Percentiles rank a stretch among this genome's conserved stretches.
phyloP scores from a whole-genome alignment of 2,797 vertebrate genomes.

The Pseudotriccus pelzelni region DNA sequence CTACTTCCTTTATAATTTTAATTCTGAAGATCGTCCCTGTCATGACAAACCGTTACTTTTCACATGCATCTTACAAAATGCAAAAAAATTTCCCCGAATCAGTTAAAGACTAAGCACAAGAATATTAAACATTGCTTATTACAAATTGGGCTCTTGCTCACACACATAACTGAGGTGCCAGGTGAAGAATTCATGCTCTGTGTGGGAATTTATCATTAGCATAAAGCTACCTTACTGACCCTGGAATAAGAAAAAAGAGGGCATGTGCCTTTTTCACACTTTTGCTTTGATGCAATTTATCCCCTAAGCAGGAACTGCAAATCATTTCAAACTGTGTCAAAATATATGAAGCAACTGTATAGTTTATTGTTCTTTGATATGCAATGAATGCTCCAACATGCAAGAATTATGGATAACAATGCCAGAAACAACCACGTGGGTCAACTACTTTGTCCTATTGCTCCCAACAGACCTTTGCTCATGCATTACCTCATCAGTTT shows the following conservation, averaged over 20 bases:
- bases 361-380: background rate
- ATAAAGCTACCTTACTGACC: background rate
- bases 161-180: background rate
- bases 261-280: background rate
- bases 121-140: background rate
- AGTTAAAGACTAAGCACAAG: background rate
- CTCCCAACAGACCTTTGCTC: background rate
- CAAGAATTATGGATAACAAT: background rate
- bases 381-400: background rate
- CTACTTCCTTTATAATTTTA: background rate
- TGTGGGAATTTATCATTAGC: background rate
- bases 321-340: background rate
- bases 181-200: background rate
- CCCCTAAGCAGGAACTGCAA: background rate
- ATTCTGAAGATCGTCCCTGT: background rate
- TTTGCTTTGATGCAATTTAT: background rate
- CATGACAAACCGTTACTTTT: background rate
- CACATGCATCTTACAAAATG: background rate
- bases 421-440: background rate
- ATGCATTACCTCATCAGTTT: background rate
- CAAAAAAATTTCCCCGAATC: background rate
- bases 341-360: background rate
- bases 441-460: background rate
- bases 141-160: background rate
- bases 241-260: background rate